Percentiles rank a stretch among this genome's conserved stretches.
Conservation (phyloP, 2,888 invertebrate genomes). For the Netelia virgata region DNA sequence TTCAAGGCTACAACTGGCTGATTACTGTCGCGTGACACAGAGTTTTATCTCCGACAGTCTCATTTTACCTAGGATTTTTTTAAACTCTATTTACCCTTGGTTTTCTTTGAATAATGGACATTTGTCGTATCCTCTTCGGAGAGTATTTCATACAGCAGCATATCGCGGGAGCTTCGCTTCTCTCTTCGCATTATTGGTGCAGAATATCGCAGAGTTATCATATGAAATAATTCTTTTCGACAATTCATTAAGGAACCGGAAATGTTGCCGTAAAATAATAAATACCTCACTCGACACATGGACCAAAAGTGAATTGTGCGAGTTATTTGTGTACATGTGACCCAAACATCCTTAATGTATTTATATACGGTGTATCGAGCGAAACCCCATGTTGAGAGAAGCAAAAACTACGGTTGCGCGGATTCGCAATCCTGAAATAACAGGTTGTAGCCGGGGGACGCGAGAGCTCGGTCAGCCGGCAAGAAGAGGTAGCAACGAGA, state of each 20-base stretch:
- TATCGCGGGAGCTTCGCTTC: no score
- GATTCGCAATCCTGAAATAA: constrained; percentile 83
- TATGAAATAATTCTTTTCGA: neutral
- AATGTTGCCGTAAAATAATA: neutral
- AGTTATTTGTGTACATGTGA: neutral
- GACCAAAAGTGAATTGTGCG: neutral
- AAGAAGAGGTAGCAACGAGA: constrained; percentile 42
- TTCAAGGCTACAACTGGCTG: no score
- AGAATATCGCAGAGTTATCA: neutral
- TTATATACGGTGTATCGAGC: constrained; percentile 58
- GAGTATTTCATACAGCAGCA: no score
- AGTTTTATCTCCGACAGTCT: no score
- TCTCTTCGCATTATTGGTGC: neutral
- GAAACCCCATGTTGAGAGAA: constrained; percentile 72
- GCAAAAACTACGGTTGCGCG: constrained; percentile 79
- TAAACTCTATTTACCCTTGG: no score
- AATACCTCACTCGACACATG: neutral
- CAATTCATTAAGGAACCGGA: neutral
- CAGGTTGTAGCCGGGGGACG: constrained; percentile 78
- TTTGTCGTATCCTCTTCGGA: no score
- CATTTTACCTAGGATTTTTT: no score
- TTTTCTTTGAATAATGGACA: no score
- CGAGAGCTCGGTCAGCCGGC: constrained; percentile 72
- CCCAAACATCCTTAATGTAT: constrained; percentile 13
- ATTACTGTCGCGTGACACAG: no score